Base-by-base conservation (phyloP, 2,797 vertebrate species). In the Channallabes apus region DNA sequence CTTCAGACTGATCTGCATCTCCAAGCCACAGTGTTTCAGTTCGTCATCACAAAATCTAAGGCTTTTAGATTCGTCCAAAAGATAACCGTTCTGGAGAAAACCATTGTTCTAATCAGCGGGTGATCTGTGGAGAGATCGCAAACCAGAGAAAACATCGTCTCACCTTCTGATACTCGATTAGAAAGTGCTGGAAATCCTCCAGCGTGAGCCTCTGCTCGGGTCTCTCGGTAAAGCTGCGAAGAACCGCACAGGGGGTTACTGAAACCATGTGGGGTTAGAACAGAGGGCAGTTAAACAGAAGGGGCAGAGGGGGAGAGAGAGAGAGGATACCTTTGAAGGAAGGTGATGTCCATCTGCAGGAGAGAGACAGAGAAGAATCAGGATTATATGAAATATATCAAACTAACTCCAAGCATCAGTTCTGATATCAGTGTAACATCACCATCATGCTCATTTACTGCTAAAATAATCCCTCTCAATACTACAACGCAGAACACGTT, bases 141-240 rank as follows among this genome's bases (percentile, higher is more conserved):
- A 73, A 51, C 1, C 1, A n/a, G 1, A 29, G 29, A 75, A 15
- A 73, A 38, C 12, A 7, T 67, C 18, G 4, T 61, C 90, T 80
- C 93, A 99, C 98, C 96, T 95, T 97, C 91, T 99, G 98, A 92
- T 93, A 95, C 15, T 98, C 96, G 75, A 97, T 89, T 15, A 99
- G 93, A 90, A 99, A 99, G 87, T 91, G 94, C 93, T 98, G 96
- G 91, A 99, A 96, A 80, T 98, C 96, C 80, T 96, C 93, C 64
- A 98, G 94, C 0, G 96, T 95, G 89, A 99, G 94, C 89, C 91
- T 96, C 89, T 95, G 95, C 84, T 99, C 97, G 0, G 96, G 94
- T 89, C 95, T 94, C 86, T 98, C 97, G 78, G 93, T 95, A 82
- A 93, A 93, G 91, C 97, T 98, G 92, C 54, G 78, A 73, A 89